Evolutionary conservation across 2,888 invertebrate genomes (phyloP).

Genomic region (Mythimna albipuncta): DNA sequence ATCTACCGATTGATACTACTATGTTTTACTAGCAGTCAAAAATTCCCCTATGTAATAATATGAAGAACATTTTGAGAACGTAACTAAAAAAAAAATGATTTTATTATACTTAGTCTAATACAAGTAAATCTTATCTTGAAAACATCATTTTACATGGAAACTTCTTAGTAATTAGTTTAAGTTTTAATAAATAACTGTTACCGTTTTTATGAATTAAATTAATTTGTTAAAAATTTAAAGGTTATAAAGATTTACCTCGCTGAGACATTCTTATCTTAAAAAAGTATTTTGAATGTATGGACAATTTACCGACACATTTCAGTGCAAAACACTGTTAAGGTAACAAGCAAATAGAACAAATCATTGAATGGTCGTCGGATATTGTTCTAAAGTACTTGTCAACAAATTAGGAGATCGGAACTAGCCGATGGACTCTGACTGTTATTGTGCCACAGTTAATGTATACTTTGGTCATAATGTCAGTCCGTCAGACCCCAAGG

Average conservation of each 20-base stretch:
- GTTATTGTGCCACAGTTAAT: conserved; percentile 31
- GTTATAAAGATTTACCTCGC: too few relatives aligned
- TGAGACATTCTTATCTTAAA: background rate
- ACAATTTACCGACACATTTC: background rate
- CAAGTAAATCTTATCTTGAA: too few relatives aligned
- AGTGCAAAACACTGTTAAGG: background rate
- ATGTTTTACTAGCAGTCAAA: too few relatives aligned
- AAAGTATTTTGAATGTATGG: background rate
- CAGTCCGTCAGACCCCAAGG: conserved; percentile 9
- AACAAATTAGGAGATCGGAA: conserved; percentile 31
- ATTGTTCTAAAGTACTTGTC: conserved; percentile 33
- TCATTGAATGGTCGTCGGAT: conserved; percentile 23
- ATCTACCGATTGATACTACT: background rate
- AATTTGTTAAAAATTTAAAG: too few relatives aligned
- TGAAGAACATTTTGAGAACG: too few relatives aligned
- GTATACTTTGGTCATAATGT: conserved; percentile 35
- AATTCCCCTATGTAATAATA: too few relatives aligned
- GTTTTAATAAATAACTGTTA: too few relatives aligned
- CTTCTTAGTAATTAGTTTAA: too few relatives aligned
- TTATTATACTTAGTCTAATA: too few relatives aligned
- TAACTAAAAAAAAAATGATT: too few relatives aligned
- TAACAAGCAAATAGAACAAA: background rate
- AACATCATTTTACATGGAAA: too few relatives aligned
- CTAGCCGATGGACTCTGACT: conserved; percentile 35
- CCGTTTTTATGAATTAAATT: too few relatives aligned